Evolutionary conservation across 2,797 vertebrate genomes (phyloP).

Genomic region (Gambusia yucatana): DNA sequence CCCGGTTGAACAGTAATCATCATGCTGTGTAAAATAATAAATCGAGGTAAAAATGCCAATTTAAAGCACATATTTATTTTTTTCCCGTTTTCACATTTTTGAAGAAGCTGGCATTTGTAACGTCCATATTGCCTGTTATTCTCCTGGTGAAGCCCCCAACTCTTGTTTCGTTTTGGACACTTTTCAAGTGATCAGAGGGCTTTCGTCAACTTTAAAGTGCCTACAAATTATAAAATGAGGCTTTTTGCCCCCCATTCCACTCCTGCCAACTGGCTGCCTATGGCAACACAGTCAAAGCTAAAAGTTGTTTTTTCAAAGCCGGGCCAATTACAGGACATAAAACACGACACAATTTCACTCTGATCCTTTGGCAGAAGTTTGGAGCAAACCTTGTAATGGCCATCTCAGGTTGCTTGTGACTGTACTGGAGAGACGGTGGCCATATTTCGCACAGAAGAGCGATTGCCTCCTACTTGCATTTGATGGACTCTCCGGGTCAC

Average conservation of each 20-base stretch:
- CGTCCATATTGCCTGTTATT: slow-evolving; percentile 17
- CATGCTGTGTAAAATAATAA: too few relatives aligned
- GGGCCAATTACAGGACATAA: slow-evolving; percentile 84
- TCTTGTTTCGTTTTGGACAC: slow-evolving; percentile 77
- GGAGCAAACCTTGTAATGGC: slow-evolving; percentile 73
- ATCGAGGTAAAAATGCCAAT: not conserved
- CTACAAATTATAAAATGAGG: slow-evolving; percentile 84
- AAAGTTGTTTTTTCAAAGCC: slow-evolving; percentile 83
- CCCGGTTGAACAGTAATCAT: not conserved
- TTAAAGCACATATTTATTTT: not conserved
- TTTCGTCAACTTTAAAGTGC: slow-evolving; percentile 83
- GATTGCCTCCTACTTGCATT: slow-evolving; percentile 55
- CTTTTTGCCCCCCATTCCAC: slow-evolving; percentile 80
- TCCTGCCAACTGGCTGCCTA: slow-evolving; percentile 83
- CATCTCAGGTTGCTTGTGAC: slow-evolving; percentile 65
- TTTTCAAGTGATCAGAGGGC: slow-evolving; percentile 79
- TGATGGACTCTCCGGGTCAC: slow-evolving; percentile 76
- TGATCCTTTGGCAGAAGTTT: slow-evolving; percentile 79
- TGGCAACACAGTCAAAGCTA: slow-evolving; percentile 81
- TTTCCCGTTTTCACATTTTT: not conserved
- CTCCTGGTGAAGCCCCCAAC: slow-evolving; percentile 68
- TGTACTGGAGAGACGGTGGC: slow-evolving; percentile 62
- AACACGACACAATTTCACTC: slow-evolving; percentile 81
- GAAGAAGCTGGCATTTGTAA: not conserved
- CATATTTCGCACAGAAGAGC: slow-evolving; percentile 36